Evolutionary conservation across 1,140 invertebrate genomes (phyloP).

Genomic region (Solenopsis fugax): DNA sequence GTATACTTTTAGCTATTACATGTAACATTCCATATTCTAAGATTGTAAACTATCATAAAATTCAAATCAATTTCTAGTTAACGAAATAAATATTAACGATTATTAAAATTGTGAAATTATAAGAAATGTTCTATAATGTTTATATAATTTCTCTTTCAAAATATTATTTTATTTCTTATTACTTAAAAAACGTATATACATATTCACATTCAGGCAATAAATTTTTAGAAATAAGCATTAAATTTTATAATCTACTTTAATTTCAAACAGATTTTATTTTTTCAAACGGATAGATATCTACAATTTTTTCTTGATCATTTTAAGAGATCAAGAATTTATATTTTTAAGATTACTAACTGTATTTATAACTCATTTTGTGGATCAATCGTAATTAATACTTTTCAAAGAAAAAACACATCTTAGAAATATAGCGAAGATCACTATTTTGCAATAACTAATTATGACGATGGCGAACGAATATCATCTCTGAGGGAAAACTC

Average conservation of each 20-base stretch:
- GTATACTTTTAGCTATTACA: background rate
- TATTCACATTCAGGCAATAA: background rate
- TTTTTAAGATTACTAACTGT: background rate
- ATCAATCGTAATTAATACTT: background rate
- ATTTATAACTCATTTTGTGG: background rate
- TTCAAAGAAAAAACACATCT: background rate
- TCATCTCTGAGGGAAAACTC: background rate
- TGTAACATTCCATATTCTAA: background rate
- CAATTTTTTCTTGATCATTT: background rate
- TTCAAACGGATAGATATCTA: background rate
- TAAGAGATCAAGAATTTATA: background rate
- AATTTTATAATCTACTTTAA: background rate
- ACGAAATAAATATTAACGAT: background rate
- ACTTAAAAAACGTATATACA: background rate
- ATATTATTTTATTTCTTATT: background rate
- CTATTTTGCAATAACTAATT: conserved; percentile 12
- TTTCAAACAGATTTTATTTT: background rate
- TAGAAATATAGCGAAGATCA: background rate
- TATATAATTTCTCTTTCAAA: background rate
- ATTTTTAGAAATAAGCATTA: background rate
- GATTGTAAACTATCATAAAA: background rate
- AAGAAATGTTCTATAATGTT: background rate
- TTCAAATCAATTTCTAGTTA: background rate
- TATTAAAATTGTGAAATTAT: background rate
- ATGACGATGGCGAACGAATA: background rate